Conservation (phyloP, 2,797 vertebrate species). For the Pseudotriccus pelzelni region DNA sequence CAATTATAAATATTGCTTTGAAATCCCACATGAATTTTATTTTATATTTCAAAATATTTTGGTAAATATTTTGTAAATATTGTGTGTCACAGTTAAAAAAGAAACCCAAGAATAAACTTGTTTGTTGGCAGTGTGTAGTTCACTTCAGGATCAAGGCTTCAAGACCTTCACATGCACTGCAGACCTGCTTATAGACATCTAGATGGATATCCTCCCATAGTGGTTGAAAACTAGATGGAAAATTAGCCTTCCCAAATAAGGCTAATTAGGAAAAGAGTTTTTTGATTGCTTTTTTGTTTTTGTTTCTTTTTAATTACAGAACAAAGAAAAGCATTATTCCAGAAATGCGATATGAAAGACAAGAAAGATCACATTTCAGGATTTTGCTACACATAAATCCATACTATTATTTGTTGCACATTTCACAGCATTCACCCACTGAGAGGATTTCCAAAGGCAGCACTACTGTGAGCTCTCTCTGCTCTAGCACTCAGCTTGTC, state of each 20-base stretch:
- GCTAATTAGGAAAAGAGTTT: background rate
- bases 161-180: background rate
- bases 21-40: background rate
- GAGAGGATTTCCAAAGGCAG: background rate
- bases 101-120: background rate
- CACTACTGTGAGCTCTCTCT: background rate
- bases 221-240: background rate
- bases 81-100: background rate
- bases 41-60: background rate
- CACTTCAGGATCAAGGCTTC: background rate
- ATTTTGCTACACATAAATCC: background rate
- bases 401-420: background rate
- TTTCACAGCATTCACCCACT: background rate
- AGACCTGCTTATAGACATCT: background rate
- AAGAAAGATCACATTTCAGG: background rate
- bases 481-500: background rate
- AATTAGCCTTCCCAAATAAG: background rate
- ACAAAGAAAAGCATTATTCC: background rate
- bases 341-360: background rate
- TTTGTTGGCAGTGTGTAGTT: background rate
- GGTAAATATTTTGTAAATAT: background rate
- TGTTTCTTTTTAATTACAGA: background rate
- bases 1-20: conserved; percentile 31
- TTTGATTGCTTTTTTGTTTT: too few relatives aligned
- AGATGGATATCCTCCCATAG: background rate